Base-by-base conservation (phyloP, 2,888 invertebrate species). In the Noctua pronuba region DNA sequence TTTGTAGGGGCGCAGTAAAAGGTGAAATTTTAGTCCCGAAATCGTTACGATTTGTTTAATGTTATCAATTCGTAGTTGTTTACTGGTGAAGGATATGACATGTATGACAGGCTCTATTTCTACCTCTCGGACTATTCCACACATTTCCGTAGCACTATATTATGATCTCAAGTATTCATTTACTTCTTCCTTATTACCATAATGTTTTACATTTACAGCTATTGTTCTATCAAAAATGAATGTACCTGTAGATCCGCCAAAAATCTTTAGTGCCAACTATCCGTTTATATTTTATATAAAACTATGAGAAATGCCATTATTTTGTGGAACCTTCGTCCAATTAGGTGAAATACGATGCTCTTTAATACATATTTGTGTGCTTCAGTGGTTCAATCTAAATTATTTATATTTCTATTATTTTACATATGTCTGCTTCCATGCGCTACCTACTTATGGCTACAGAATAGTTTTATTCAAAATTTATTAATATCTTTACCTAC, bases 1-100 rank as follows among this genome's bases (percentile, higher is more conserved):
- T 85, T 68, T 41, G 72, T 80, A 80, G 85, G 85, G 7, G 38
- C 62, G 35, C 38, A 72, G 24, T 77, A 71, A 79, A 79, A 87
- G 87, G 86, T 88, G 79, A 82, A 67, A 31, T 46, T 21, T 46
- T n/a, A 38, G 4, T 55, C n/a, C 38, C 41, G 1, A 64, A 35
- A 16, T 67, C 0, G 2, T 55, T 52, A 24, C 3, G 46, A 24
- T 65, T 28, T n/a, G 8, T 78, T 58, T 4, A 52, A 66, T 35
- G 41, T 65, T 70, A 52, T 38, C n/a, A 28, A 38, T 35, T 35
- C 58, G 64, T 79, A 31, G 38, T 78, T 13, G 65, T 28, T 66
- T 66, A 52, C 65, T 70, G 83, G 83, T 80, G 69, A 78, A 52
- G 44, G 83, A 24, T 31, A 46, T 69, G 5, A 41, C 35, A 82